Conservation (phyloP, 2,888 invertebrate species). For the Bimastos eiseni region DNA sequence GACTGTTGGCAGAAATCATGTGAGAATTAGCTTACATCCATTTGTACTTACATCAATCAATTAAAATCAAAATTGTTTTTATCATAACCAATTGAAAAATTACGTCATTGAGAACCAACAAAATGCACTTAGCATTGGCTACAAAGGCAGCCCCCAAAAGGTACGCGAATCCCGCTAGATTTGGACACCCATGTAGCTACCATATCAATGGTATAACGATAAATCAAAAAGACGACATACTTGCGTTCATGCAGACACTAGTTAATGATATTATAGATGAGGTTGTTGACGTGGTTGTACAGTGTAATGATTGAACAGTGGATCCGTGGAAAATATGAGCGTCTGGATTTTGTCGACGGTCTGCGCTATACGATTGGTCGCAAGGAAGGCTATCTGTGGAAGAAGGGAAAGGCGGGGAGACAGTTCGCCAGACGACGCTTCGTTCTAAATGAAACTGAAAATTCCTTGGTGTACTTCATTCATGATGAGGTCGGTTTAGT, state of each 20-base stretch:
- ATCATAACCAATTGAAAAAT: too few relatives aligned
- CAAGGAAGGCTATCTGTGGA: conserved; percentile 85
- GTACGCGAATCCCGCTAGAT: too few relatives aligned
- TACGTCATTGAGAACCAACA: too few relatives aligned
- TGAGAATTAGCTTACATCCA: not conserved
- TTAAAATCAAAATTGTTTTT: too few relatives aligned
- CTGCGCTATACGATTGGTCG: conserved; percentile 67
- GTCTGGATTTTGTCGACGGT: conserved; percentile 79
- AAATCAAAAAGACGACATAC: too few relatives aligned
- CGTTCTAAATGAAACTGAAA: conserved; percentile 78
- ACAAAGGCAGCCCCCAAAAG: too few relatives aligned
- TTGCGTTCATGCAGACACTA: too few relatives aligned
- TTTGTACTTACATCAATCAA: too few relatives aligned
- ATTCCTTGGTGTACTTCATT: conserved; percentile 72
- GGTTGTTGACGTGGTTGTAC: conserved; percentile 41
- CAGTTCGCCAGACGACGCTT: conserved; percentile 82
- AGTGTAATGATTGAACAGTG: conserved; percentile 86
- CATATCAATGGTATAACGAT: too few relatives aligned
- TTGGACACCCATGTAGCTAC: too few relatives aligned
- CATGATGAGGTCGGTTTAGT: conserved; percentile 58
- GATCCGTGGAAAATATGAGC: conserved; percentile 86
- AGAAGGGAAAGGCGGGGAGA: conserved; percentile 84
- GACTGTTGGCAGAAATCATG: not conserved
- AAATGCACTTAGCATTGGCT: too few relatives aligned
- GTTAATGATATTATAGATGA: not conserved